A percentile compares a stretch with the other conserved stretches of the same genome.
phyloP scores from a whole-genome alignment of 30 jellyfish, hydroid and myxozoan genomes.

The Turritopsis rubra region DNA sequence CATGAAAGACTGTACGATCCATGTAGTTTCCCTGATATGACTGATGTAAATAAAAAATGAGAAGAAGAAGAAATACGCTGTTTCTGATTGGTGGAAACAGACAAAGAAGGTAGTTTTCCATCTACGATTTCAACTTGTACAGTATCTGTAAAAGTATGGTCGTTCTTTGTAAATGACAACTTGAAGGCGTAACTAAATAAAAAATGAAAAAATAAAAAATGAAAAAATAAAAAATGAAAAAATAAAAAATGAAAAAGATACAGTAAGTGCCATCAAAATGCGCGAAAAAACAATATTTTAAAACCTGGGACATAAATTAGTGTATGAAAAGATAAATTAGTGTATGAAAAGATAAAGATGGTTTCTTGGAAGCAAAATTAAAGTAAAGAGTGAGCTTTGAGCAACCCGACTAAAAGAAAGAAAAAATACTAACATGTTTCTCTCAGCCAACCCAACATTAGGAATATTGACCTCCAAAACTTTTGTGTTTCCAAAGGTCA shows the following conservation, averaged over 20 bases:
- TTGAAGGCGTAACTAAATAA: neutral
- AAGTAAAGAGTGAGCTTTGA: too few relatives aligned
- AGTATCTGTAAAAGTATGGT: neutral
- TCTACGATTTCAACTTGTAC: neutral
- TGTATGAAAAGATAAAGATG: too few relatives aligned
- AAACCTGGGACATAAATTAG: too few relatives aligned
- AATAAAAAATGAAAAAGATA: neutral
- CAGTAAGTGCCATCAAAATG: too few relatives aligned
- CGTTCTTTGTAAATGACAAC: neutral
- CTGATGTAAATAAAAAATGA: neutral
- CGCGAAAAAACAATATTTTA: too few relatives aligned
- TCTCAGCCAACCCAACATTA: constrained; percentile 29
- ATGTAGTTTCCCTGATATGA: neutral
- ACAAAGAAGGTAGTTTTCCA: neutral
- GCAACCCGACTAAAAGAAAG: too few relatives aligned
- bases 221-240: too few relatives aligned
- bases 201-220: too few relatives aligned
- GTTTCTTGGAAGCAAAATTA: too few relatives aligned
- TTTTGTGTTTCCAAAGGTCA: constrained; percentile 23
- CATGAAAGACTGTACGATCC: neutral
- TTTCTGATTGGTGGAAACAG: neutral
- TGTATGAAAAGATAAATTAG: too few relatives aligned
- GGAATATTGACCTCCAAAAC: constrained; percentile 13
- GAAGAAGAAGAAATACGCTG: neutral
- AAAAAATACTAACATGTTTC: constrained; percentile 19